These are phyloP conservation scores for Monomorium pharaonis DNA, from an alignment of 1,140 invertebrate genomes.

Conservation along the genomic window DNA sequence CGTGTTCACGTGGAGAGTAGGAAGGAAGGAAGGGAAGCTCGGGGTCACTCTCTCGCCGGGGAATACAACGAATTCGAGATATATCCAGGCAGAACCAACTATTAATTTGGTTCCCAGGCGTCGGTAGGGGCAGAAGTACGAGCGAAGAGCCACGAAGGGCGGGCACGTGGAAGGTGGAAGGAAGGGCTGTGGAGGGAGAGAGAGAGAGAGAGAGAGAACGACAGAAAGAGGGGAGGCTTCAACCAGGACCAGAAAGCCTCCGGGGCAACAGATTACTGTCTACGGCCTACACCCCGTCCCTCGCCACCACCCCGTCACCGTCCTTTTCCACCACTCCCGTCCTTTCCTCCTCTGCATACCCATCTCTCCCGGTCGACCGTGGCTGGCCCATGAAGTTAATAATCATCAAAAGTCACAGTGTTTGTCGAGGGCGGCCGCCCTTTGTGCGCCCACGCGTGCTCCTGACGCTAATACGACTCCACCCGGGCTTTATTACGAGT, in stretches of 20 bases:
- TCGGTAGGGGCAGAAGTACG: conserved; percentile 64
- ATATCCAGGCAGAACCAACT: conserved; percentile 82
- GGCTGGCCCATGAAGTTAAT: conserved; percentile 84
- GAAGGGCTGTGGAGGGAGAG: conserved; percentile 62
- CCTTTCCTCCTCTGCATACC: conserved; percentile 59
- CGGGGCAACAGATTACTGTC: conserved; percentile 83
- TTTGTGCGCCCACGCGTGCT: conserved; percentile 84
- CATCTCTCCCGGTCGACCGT: conserved; percentile 76
- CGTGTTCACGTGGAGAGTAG: conserved; percentile 24
- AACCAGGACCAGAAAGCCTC: conserved; percentile 78
- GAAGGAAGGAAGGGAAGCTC: conserved; percentile 53
- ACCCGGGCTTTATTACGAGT: conserved; percentile 84
- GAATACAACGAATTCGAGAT: conserved; percentile 80
- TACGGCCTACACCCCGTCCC: conserved; percentile 71
- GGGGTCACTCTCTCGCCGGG: conserved; percentile 67
- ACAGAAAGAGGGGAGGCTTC: conserved; percentile 53
- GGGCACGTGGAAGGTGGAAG: conserved; percentile 41
- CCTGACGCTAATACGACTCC: conserved; percentile 85
- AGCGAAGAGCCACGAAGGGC: conserved; percentile 51
- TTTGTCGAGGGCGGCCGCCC: conserved; percentile 84
- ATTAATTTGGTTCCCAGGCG: conserved; percentile 85
- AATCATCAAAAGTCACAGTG: conserved; percentile 86
- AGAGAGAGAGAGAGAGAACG: conserved; percentile 45
- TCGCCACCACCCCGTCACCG: conserved; percentile 43
- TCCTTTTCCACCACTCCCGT: conserved; percentile 24